Evolutionary conservation across 2,113 vertebrate species (phyloP).

Genomic region (Tursiops truncatus): DNA sequence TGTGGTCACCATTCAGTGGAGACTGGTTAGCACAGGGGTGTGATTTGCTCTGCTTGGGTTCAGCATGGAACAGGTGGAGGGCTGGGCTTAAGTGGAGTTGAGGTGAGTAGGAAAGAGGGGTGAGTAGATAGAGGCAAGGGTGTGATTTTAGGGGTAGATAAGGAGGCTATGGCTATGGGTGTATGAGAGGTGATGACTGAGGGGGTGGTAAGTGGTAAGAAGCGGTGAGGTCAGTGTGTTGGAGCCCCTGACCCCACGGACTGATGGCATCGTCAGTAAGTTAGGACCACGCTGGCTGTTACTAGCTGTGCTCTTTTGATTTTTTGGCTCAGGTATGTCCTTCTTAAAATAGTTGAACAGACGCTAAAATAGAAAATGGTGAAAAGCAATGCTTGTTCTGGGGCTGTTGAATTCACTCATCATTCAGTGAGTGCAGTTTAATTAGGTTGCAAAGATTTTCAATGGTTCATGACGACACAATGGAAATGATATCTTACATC

Average conservation of each 20-base stretch:
- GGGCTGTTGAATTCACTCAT: neutral
- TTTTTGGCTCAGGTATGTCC: neutral
- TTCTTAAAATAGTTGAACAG: conserved; percentile 21
- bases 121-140: neutral
- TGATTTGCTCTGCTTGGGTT: neutral
- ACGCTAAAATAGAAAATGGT: neutral
- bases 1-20: too few species aligned
- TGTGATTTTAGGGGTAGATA: neutral
- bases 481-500: neutral
- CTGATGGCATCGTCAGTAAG: neutral
- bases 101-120: neutral
- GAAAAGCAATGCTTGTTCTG: neutral
- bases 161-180: neutral
- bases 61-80: neutral
- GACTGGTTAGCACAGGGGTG: neutral
- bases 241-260: neutral
- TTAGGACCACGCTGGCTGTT: neutral
- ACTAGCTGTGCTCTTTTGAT: neutral
- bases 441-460: neutral
- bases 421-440: neutral
- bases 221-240: neutral
- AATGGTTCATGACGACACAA: neutral
- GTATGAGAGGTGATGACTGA: rapidly evolving
- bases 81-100: neutral
- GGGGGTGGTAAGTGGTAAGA: neutral